Base-by-base conservation (phyloP, 2,888 invertebrate genomes). In the Macrosoma leucophasiata region DNA sequence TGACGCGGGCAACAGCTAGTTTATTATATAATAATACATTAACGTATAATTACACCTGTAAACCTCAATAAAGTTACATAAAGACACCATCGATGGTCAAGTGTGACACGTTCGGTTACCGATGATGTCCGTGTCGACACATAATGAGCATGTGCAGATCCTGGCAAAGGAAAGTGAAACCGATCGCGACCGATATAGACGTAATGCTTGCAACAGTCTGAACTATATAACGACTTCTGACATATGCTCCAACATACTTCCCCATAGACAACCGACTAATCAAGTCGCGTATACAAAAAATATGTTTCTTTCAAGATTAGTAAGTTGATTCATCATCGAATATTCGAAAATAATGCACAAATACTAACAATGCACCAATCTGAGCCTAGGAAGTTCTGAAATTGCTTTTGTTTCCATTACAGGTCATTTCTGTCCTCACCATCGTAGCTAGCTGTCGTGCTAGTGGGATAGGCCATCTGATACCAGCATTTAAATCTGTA, bases 111-210 rank as follows among this genome's bases (percentile, higher is more conserved):
- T 76, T 72, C 67, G 65, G 68, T 62, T 63, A 60, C 49, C 67
- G 52, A 67, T 72, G 65, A 70, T 61, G 71, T 58, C 59, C 65
- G 62, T 64, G 55, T 63, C 52, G 62, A 53, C 65, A 67, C 63
- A 67, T 72, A 78, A 75, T 72, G 65, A 63, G 63, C 62, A 73
- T 72, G 69, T 76, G 48, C 60, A 59, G 59, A 71, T 76, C 77
- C 79, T 77, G 68, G 43, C 75, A 61, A 73, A 71, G 79, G 75
- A 84, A 84, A 84, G 84, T 82, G 84, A 84, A 84, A 84, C 59
- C 62, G 52, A 52, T 40, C 46, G 41, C 58, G 59, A 69, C 67
- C 46, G 55, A 71, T 63, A 67, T 62, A 71, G 63, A 64, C 69
- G 73, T 69, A 69, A 74, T 64, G 66, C 73, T 79, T 82, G 81